A percentile compares a stretch with the other conserved stretches of the same genome.
phyloP scores from a whole-genome alignment of 2,888 invertebrate genomes.

The Luffia ferchaultella region DNA sequence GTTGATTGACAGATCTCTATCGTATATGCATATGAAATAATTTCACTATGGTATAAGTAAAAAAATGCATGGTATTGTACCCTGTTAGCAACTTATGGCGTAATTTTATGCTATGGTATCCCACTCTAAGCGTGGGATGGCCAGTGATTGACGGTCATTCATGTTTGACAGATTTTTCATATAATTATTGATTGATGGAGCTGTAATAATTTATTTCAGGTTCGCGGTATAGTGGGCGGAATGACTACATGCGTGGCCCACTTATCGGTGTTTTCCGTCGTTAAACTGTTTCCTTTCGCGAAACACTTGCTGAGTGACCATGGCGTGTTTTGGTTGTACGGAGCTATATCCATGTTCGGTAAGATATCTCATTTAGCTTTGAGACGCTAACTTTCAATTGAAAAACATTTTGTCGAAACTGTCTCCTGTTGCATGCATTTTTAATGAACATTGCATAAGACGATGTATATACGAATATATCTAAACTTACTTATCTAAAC shows the following conservation, averaged over 20 bases:
- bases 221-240: slow-evolving; percentile 72
- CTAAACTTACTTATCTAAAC: no score
- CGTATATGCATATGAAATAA: no score
- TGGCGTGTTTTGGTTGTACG: slow-evolving; percentile 71
- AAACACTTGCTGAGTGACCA: slow-evolving; percentile 54
- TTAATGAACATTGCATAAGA: neutral
- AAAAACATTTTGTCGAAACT: neutral
- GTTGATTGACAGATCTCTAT: no score
- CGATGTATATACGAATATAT: neutral
- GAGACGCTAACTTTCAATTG: neutral
- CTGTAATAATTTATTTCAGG: slow-evolving; percentile 33
- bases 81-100: no score
- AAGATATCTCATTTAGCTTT: slow-evolving; percentile 18
- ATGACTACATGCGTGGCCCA: slow-evolving; percentile 73
- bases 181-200: no score
- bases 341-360: slow-evolving; percentile 66
- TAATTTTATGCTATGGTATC: no score
- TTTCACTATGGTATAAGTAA: no score
- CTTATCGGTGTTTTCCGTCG: slow-evolving; percentile 70
- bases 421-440: neutral
- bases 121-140: no score
- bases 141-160: no score
- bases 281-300: slow-evolving; percentile 71
- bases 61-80: no score
- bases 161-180: no score